Evolutionary conservation across 2,888 invertebrate genomes (phyloP).

Genomic region (Eustalomyia histrio): DNA sequence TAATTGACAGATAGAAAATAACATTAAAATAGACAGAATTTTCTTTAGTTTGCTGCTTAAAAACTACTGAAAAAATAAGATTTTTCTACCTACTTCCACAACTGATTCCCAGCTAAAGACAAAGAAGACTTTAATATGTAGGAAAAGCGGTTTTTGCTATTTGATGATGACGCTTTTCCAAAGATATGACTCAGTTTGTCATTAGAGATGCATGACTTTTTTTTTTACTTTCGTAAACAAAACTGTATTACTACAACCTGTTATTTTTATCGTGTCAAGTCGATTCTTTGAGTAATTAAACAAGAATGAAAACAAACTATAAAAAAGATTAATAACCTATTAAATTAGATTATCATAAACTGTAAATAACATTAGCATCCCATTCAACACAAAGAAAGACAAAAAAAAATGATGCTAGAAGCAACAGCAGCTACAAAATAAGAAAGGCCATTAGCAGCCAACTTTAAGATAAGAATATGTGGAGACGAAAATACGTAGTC

Average conservation of each 20-base stretch:
- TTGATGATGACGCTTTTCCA: neutral
- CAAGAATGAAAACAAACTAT: slow-evolving; percentile 44
- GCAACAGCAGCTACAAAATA: slow-evolving; percentile 1
- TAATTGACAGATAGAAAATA: slow-evolving; percentile 51
- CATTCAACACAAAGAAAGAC: slow-evolving; percentile 2
- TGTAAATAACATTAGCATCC: slow-evolving; percentile 52
- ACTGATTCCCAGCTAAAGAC: neutral
- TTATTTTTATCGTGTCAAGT: slow-evolving; percentile 5
- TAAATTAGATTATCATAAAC: slow-evolving; percentile 61
- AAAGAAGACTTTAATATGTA: neutral
- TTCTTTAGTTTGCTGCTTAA: neutral
- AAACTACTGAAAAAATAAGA: no score
- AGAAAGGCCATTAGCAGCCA: slow-evolving; percentile 35
- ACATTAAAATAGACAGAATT: slow-evolving; percentile 22
- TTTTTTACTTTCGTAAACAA: neutral
- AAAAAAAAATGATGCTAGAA: slow-evolving; percentile 14
- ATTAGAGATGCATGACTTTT: neutral
- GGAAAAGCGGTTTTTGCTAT: slow-evolving; percentile 2
- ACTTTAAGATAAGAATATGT: slow-evolving; percentile 15
- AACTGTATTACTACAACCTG: slow-evolving; percentile 23
- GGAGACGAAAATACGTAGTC: neutral
- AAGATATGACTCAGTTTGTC: neutral
- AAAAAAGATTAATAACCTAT: slow-evolving; percentile 60
- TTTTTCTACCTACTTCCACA: no score
- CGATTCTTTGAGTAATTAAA: slow-evolving; percentile 47